phyloP scores from a whole-genome alignment of 2,888 invertebrate genomes.

The Trisateles emortualis region DNA sequence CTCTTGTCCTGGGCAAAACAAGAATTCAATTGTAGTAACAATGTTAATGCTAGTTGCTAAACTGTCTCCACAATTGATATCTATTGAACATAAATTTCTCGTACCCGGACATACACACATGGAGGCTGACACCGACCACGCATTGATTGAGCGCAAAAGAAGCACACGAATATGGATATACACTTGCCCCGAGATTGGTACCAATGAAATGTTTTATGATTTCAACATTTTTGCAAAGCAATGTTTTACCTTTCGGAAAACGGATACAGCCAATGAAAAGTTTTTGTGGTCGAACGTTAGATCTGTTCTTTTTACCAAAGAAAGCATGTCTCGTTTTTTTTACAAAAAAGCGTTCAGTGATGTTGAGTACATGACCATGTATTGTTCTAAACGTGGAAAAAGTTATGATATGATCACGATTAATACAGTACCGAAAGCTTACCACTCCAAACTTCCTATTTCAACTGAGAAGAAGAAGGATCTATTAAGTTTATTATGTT shows the following conservation, averaged over 20 bases:
- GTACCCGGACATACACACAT: constrained; percentile 29
- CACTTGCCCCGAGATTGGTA: too few relatives aligned
- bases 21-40: not conserved
- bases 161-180: too few relatives aligned
- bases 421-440: constrained; percentile 16
- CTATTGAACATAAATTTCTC: constrained; percentile 33
- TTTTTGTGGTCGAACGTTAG: constrained; percentile 25
- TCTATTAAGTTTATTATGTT: too few relatives aligned
- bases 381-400: constrained; percentile 27
- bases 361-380: constrained; percentile 25
- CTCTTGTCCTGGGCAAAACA: constrained; percentile 25
- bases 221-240: constrained; percentile 29
- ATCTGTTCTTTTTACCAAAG: constrained; percentile 19
- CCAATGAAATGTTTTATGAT: constrained; percentile 30
- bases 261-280: constrained; percentile 23
- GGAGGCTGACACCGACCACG: constrained; percentile 22
- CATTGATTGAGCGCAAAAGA: constrained; percentile 13
- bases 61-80: not conserved
- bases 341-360: constrained; percentile 21
- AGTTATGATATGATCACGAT: too few relatives aligned
- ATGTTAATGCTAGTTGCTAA: constrained; percentile 4
- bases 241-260: constrained; percentile 25
- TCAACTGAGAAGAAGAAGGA: constrained; percentile 27
- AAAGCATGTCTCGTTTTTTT: constrained; percentile 5
- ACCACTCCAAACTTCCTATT: constrained; percentile 17